Percentiles rank a stretch among this genome's conserved stretches.
Evolutionary conservation across 2,797 vertebrate genomes (phyloP).

Genomic region (Chelon auratus): DNA sequence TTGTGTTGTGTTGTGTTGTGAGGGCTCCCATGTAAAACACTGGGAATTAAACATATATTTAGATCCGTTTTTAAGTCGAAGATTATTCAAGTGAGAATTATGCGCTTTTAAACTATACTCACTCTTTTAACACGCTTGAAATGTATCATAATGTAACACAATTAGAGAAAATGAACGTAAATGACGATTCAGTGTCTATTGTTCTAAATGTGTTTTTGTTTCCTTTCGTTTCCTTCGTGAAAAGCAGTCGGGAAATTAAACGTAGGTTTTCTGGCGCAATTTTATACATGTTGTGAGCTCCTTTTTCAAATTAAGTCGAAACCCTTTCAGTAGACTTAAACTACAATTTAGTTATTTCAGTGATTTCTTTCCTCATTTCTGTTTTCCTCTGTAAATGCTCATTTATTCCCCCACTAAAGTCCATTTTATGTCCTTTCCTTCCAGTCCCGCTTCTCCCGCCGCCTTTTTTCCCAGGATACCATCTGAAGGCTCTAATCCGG

Average conservation of each 20-base stretch:
- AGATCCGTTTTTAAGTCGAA: too few relatives aligned
- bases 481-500: slow-evolving; percentile 32
- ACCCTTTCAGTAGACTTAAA: not conserved
- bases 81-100: too few relatives aligned
- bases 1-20: not conserved
- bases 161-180: too few relatives aligned
- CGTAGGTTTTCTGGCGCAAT: not conserved
- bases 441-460: slow-evolving; percentile 25
- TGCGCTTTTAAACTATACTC: too few relatives aligned
- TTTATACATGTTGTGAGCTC: not conserved
- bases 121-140: too few relatives aligned
- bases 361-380: not conserved
- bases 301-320: not conserved
- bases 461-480: slow-evolving; percentile 43
- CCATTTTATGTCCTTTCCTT: slow-evolving; percentile 46
- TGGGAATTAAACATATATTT: too few relatives aligned
- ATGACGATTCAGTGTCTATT: not conserved
- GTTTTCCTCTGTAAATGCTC: not conserved
- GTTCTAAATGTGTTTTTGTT: not conserved
- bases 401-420: slow-evolving; percentile 38
- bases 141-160: too few relatives aligned
- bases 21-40: not conserved
- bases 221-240: too few relatives aligned
- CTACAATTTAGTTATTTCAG: not conserved
- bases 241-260: too few relatives aligned